phyloP scores from a whole-genome alignment of 2,888 invertebrate genomes.

The Eudemis profundana region DNA sequence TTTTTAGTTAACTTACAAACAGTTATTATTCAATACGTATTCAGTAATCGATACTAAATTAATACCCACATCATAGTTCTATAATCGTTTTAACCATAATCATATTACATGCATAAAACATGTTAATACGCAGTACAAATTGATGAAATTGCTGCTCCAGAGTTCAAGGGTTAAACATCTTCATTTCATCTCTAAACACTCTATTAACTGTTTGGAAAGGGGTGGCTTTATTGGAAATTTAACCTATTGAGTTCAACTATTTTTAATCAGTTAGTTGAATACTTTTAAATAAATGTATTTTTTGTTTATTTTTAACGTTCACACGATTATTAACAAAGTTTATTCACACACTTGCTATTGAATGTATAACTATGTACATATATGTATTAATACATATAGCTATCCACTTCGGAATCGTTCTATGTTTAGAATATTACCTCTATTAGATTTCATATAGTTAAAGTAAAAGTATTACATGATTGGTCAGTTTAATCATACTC shows the following conservation, averaged over 20 bases:
- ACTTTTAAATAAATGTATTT: conserved; percentile 59
- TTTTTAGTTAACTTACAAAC: too few relatives aligned
- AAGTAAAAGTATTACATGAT: conserved; percentile 15
- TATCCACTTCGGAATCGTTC: neutral
- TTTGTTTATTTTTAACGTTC: conserved; percentile 56
- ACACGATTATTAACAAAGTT: conserved; percentile 61
- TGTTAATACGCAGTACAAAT: conserved; percentile 64
- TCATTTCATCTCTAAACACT: conserved; percentile 59
- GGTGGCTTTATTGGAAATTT: conserved; percentile 60
- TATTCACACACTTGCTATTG: conserved; percentile 1
- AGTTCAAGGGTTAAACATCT: conserved; percentile 81
- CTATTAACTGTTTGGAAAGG: conserved; percentile 65
- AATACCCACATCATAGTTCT: conserved; percentile 39
- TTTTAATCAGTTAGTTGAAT: conserved; percentile 58
- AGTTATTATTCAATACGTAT: too few relatives aligned
- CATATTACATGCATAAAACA: conserved; percentile 50
- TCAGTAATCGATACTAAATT: conserved; percentile 40
- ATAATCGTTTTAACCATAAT: conserved; percentile 41
- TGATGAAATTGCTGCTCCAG: conserved; percentile 63
- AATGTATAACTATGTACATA: neutral
- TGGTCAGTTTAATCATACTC: conserved; percentile 29
- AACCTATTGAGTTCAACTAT: conserved; percentile 50
- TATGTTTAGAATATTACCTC: neutral
- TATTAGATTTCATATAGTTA: conserved; percentile 5
- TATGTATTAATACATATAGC: too few relatives aligned